These are phyloP conservation scores for Remorina albescens DNA, from an alignment of 2,797 vertebrate species.

Conservation along the genomic window DNA sequence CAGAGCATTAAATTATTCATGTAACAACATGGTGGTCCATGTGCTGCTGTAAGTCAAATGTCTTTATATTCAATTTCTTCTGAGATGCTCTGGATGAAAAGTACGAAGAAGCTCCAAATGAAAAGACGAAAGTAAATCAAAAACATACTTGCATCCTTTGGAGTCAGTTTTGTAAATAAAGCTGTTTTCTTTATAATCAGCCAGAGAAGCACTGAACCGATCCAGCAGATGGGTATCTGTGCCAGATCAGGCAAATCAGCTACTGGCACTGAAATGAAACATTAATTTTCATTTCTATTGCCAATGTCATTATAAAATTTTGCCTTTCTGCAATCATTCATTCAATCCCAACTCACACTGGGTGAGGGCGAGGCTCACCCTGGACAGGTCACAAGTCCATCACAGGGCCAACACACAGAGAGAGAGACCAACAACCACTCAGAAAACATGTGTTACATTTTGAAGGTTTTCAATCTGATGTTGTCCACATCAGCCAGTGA, in stretches of 20 bases:
- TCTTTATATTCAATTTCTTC: neutral
- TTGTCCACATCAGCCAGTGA: too few relatives aligned
- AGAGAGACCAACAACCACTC: too few relatives aligned
- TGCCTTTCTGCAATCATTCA: neutral
- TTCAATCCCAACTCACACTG: too few relatives aligned
- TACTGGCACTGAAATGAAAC: neutral
- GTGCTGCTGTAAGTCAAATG: neutral
- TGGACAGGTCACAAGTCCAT: too few relatives aligned
- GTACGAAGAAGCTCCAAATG: neutral
- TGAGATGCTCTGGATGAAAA: neutral
- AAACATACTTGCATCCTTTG: too few relatives aligned
- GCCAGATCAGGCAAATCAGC: neutral
- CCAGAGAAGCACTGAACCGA: neutral
- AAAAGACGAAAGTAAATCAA: neutral
- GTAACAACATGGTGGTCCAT: neutral
- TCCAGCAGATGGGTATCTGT: neutral
- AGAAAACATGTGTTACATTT: too few relatives aligned
- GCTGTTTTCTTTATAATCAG: neutral
- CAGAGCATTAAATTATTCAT: neutral
- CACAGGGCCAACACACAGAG: too few relatives aligned
- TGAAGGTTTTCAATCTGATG: too few relatives aligned
- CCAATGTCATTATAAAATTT: neutral
- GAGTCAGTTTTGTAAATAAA: neutral
- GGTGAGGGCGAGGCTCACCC: too few relatives aligned
- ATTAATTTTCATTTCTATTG: neutral